Conservation (phyloP, 2,888 invertebrate species). For the Athripsodes cinereus region DNA sequence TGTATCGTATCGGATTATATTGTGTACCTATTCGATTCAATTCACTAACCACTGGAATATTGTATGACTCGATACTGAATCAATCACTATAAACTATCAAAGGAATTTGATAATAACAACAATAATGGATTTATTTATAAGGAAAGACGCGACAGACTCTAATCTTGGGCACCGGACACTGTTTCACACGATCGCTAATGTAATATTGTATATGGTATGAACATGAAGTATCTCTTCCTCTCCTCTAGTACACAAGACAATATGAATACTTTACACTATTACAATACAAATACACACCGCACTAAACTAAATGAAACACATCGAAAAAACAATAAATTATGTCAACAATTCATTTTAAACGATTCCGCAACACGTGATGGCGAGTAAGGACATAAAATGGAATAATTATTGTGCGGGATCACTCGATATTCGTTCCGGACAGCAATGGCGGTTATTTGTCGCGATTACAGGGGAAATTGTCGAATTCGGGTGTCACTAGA, state of each 20-base stretch:
- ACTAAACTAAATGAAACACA: conserved; percentile 21
- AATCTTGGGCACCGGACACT: background rate
- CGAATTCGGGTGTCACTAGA: conserved; percentile 24
- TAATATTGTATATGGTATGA: too few relatives aligned
- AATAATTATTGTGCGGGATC: conserved; percentile 10
- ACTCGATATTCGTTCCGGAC: conserved; percentile 7
- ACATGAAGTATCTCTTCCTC: background rate
- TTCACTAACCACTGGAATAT: too few relatives aligned
- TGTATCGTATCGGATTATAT: too few relatives aligned
- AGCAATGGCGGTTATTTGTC: conserved; percentile 24
- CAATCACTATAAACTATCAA: background rate
- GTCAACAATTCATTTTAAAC: conserved; percentile 22
- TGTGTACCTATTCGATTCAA: too few relatives aligned
- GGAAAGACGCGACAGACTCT: background rate
- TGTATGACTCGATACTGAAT: background rate
- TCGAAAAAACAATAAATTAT: conserved; percentile 25
- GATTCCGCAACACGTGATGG: conserved; percentile 17
- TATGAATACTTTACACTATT: background rate
- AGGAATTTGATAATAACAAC: background rate
- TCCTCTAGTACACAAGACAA: background rate
- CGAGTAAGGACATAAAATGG: background rate
- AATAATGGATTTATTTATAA: background rate
- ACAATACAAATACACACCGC: conserved; percentile 18
- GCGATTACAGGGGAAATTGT: conserved; percentile 23
- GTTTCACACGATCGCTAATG: background rate